Conservation (phyloP, 2,888 invertebrate genomes). For the Dusona sp. region DNA sequence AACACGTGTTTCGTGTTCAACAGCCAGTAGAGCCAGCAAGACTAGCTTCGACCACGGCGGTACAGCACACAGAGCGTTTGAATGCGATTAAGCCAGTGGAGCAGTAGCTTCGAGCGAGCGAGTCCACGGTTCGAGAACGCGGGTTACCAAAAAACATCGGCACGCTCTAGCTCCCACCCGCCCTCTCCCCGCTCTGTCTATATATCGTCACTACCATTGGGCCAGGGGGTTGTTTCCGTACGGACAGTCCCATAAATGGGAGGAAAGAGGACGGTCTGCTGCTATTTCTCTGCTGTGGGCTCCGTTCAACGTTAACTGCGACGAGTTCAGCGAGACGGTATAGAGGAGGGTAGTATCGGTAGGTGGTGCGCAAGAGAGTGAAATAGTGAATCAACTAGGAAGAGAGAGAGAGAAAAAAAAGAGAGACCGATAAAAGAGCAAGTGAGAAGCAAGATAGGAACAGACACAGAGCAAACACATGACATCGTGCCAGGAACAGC, state of each 20-base stretch:
- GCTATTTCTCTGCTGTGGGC: constrained; percentile 30
- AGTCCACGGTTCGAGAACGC: constrained; percentile 59
- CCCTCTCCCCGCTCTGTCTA: constrained; percentile 30
- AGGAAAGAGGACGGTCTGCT: constrained; percentile 45
- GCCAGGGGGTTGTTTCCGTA: constrained; percentile 37
- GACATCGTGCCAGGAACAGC: constrained; percentile 61
- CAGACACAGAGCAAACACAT: constrained; percentile 40
- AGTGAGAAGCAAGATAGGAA: constrained; percentile 25
- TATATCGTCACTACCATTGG: constrained; percentile 36
- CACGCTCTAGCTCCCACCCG: constrained; percentile 22
- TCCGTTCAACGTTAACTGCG: constrained; percentile 61
- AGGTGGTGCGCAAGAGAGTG: not conserved
- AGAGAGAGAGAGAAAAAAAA: not conserved
- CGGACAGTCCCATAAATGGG: constrained; percentile 40
- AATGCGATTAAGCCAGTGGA: constrained; percentile 79
- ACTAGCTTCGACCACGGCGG: constrained; percentile 56
- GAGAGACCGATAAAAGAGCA: not conserved
- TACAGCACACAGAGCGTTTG: constrained; percentile 74
- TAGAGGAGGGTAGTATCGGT: constrained; percentile 22
- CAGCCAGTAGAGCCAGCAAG: constrained; percentile 50
- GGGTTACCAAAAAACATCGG: constrained; percentile 66
- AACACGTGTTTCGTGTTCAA: constrained; percentile 75
- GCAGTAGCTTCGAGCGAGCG: constrained; percentile 68
- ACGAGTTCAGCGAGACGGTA: constrained; percentile 24
- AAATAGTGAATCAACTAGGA: constrained; percentile 2